Base-by-base conservation (phyloP, 1,140 invertebrate species). In the Wasmannia auropunctata region DNA sequence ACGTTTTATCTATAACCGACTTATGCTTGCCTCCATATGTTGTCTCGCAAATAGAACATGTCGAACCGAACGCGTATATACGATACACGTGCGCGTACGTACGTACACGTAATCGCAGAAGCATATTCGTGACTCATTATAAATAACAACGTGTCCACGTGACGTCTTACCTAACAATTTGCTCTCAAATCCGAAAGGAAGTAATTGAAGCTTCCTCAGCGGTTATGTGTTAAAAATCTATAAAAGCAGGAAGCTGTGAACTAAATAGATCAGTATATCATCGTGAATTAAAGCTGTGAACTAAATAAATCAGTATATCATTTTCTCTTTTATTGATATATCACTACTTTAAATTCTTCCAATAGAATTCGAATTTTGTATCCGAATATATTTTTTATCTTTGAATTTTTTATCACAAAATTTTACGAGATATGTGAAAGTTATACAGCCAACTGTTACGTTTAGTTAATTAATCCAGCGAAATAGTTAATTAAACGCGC, bases 91-190 rank as follows among this genome's bases (percentile, higher is more conserved):
- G 4, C 16, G 25, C n/a, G 11, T 25, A 46, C 22, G 14, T 69
- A 54, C 2, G 6, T 8, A 67, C n/a, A 37, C 43, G 54, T 25
- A 40, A 54, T 70, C 11, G 16, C 19, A 65, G 1, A 16, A 25
- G 34, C 16, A 43, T 37, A 34, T 83, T 43, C 51, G 40, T 54
- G 37, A 58, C 51, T 60, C 51, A 60, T 65, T 79, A 77, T 81
- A 81, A 74, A 74, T 83, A 83, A 83, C 67, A 11, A 25, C 5
- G 76, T 16, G 19, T 34, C 28, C 43, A 49, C 75, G 43, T 79
- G 60, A 63, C 8, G 8, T 19, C 67, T 83, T 83, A 72, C 14
- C 43, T 79, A 79, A 83, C 28, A 58, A 83, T 58, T 43, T 56
- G 11, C 14, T 51, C 8, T 46, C 0, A 31, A 58, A 51, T 37